Conservation (phyloP, 2,888 invertebrate genomes). For the Tenthredo mesomela region DNA sequence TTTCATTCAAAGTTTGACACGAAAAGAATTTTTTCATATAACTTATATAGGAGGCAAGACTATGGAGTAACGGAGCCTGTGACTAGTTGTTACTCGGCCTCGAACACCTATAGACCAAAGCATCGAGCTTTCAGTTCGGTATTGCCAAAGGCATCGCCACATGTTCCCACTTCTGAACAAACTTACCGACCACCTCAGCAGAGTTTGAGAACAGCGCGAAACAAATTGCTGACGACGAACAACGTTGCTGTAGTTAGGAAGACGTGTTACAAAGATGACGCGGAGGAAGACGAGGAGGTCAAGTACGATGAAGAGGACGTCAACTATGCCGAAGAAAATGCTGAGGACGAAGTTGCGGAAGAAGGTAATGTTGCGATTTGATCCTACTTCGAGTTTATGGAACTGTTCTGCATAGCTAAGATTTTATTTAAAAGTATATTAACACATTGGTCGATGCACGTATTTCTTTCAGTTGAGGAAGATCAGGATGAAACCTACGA, state of each 20-base stretch:
- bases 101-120: conserved; percentile 61
- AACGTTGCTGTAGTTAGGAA: conserved; percentile 60
- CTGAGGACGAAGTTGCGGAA: conserved; percentile 55
- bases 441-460: not conserved
- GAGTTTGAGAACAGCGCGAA: conserved; percentile 24
- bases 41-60: conserved; percentile 56
- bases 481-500: conserved; percentile 60
- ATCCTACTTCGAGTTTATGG: not conserved
- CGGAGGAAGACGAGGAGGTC: conserved; percentile 58
- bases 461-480: conserved; percentile 57
- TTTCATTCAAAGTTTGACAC: not conserved
- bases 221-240: conserved; percentile 52
- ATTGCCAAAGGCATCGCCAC: conserved; percentile 57
- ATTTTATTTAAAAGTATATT: not conserved
- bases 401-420: not conserved
- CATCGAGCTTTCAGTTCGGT: conserved; percentile 54
- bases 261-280: conserved; percentile 59
- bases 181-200: conserved; percentile 19
- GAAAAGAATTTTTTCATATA: not conserved
- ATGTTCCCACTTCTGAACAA: conserved; percentile 39
- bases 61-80: conserved; percentile 59
- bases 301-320: conserved; percentile 59
- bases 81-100: conserved; percentile 58
- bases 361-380: conserved; percentile 50
- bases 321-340: conserved; percentile 52